Evolutionary conservation across 2,888 invertebrate genomes (phyloP).

Genomic region (Amiota mariae): DNA sequence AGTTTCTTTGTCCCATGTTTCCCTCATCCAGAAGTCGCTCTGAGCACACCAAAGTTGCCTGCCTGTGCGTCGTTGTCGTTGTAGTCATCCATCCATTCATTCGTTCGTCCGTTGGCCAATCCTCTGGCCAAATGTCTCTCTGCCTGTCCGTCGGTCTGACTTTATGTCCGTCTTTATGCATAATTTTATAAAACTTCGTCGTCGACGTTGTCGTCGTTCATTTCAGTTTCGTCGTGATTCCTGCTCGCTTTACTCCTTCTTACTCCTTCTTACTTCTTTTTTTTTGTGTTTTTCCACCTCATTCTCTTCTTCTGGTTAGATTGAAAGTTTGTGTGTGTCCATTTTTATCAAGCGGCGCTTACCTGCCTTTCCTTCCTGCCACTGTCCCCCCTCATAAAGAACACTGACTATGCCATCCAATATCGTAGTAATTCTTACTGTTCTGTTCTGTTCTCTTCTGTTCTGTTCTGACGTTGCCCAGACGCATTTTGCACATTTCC

Average conservation of each 20-base stretch:
- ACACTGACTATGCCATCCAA: background rate
- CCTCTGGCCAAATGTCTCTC: too few species aligned
- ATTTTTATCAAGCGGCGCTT: constrained; percentile 21
- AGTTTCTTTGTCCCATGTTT: background rate
- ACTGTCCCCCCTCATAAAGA: background rate
- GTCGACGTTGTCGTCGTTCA: too few species aligned
- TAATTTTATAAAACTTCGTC: constrained; percentile 1
- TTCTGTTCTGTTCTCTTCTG: background rate
- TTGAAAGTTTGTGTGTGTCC: background rate
- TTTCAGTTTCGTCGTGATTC: constrained; percentile 1
- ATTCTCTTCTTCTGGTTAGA: too few species aligned
- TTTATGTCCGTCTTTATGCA: background rate
- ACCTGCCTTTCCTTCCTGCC: background rate
- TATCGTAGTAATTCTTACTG: background rate
- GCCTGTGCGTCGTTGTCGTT: background rate
- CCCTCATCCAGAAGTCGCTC: too few species aligned
- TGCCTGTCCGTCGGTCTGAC: too few species aligned
- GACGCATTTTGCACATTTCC: constrained; percentile 12
- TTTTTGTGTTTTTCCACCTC: too few species aligned
- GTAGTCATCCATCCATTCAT: constrained; percentile 7
- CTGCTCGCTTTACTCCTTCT: background rate
- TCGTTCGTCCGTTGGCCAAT: too few species aligned
- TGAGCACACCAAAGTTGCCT: background rate
- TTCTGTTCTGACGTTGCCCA: constrained; percentile 1
- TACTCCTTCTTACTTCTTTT: background rate